phyloP scores from a whole-genome alignment of 2,113 vertebrate species.

The Potamarius usumacintae region DNA sequence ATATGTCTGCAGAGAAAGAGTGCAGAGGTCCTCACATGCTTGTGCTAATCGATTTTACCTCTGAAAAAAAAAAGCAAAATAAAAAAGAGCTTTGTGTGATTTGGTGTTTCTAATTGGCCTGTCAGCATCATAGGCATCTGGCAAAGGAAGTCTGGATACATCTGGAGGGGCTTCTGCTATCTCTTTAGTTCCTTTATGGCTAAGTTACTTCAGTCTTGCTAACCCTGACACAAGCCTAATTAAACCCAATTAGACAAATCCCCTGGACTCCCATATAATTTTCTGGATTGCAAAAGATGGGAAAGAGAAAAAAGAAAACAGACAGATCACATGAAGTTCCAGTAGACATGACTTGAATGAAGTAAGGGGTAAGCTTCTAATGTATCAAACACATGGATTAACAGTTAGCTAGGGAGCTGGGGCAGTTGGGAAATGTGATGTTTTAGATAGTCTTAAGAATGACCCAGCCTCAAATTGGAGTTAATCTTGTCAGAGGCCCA shows the following conservation, averaged over 20 bases:
- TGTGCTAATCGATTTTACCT: slow-evolving; percentile 71
- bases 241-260: slow-evolving; percentile 77
- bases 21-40: slow-evolving; percentile 53
- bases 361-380: slow-evolving; percentile 71
- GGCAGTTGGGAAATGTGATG: slow-evolving; percentile 65
- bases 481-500: slow-evolving; percentile 67
- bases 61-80: slow-evolving; percentile 53
- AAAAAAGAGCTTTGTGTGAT: slow-evolving; percentile 54
- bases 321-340: slow-evolving; percentile 67
- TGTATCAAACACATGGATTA: slow-evolving; percentile 81
- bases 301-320: slow-evolving; percentile 53
- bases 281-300: slow-evolving; percentile 65
- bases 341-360: slow-evolving; percentile 66
- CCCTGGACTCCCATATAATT: slow-evolving; percentile 69
- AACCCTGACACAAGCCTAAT: slow-evolving; percentile 69
- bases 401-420: slow-evolving; percentile 69
- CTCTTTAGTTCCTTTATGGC: slow-evolving; percentile 56
- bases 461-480: slow-evolving; percentile 64
- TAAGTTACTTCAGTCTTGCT: slow-evolving; percentile 55
- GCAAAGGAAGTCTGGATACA: slow-evolving; percentile 33
- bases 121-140: slow-evolving; percentile 26
- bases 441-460: slow-evolving; percentile 68
- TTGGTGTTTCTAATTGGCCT: slow-evolving; percentile 53
- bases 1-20: slow-evolving; percentile 62
- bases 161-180: slow-evolving; percentile 55